Percentiles rank a stretch among this genome's conserved stretches.
These are phyloP conservation scores for Mnemiopsis leidyi DNA, from an alignment of 37 sponge, comb jelly and placozoan species.

Conservation along the genomic window DNA sequence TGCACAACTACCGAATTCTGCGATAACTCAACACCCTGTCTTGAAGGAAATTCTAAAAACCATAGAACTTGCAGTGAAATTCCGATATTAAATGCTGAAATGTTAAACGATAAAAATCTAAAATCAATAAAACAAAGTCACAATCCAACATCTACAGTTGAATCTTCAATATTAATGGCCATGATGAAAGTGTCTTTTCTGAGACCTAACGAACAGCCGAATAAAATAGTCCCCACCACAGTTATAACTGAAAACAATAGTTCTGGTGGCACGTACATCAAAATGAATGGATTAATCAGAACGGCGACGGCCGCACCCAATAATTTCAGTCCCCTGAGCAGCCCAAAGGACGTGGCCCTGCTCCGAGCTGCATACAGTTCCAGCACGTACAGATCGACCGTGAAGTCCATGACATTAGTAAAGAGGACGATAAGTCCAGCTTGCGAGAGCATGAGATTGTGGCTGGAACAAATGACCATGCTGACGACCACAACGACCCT, in stretches of 20 bases:
- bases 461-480: background rate
- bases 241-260: background rate
- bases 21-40: background rate
- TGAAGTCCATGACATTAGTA: constrained; percentile 1
- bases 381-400: background rate
- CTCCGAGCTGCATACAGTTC: constrained; percentile 23
- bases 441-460: constrained; percentile 1
- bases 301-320: constrained; percentile 3
- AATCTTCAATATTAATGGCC: constrained; percentile 42
- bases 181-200: constrained; percentile 53
- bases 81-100: background rate
- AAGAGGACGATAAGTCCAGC: constrained; percentile 25
- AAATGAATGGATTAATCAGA: background rate
- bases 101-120: background rate
- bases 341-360: background rate
- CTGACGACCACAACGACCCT: constrained; percentile 6
- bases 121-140: background rate
- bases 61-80: background rate
- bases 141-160: constrained; percentile 34
- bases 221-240: constrained; percentile 19
- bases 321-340: constrained; percentile 15
- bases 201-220: constrained; percentile 50
- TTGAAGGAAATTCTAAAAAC: too few relatives aligned
- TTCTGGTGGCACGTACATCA: background rate
- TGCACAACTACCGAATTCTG: too few relatives aligned